phyloP scores from a whole-genome alignment of 2,888 invertebrate genomes.

The Cephus sareptanus region DNA sequence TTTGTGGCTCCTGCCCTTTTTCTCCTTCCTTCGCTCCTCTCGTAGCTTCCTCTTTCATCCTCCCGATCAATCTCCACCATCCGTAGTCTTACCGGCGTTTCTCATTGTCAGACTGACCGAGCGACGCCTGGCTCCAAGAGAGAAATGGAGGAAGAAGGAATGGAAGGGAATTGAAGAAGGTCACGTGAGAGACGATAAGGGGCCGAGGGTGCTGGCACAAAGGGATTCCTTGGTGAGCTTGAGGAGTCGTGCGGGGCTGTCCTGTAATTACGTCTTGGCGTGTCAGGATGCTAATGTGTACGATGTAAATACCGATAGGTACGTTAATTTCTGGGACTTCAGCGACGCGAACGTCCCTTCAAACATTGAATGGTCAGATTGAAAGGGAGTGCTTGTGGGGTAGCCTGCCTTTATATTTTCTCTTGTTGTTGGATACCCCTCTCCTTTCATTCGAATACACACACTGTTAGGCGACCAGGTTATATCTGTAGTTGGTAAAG shows the following conservation, averaged over 20 bases:
- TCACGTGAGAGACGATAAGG: conserved; percentile 2
- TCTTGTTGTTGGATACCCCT: not conserved
- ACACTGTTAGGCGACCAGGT: not conserved
- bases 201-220: conserved; percentile 6
- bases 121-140: not conserved
- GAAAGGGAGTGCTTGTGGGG: not conserved
- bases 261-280: conserved; percentile 58
- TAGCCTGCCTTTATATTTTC: not conserved
- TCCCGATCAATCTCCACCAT: not conserved
- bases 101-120: not conserved
- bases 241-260: conserved; percentile 20
- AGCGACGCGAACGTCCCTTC: not conserved
- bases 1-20: not conserved
- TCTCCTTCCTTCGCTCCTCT: not conserved
- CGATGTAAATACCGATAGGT: conserved; percentile 60
- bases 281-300: conserved; percentile 56
- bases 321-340: not conserved
- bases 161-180: conserved; percentile 2
- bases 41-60: not conserved
- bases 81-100: not conserved
- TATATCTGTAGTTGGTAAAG: not conserved
- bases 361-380: not conserved
- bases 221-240: conserved; percentile 14
- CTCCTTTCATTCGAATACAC: not conserved
- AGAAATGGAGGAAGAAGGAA: conserved; percentile 1